Evolutionary conservation across 2,113 vertebrate genomes (phyloP).

Genomic region (Laticauda laticaudata): DNA sequence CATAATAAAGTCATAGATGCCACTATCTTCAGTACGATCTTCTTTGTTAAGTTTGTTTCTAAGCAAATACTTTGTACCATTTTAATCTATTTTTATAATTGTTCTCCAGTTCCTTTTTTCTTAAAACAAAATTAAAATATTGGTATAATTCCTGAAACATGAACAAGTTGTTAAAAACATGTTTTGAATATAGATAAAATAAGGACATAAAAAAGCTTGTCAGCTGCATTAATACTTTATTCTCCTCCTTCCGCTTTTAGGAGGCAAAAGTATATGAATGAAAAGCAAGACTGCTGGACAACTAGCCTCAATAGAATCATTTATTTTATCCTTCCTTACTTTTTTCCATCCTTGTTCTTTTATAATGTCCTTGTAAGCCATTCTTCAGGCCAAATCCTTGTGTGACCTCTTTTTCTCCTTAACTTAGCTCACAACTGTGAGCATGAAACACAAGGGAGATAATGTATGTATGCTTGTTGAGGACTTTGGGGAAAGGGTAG

Average conservation of each 20-base stretch:
- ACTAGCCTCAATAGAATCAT: not conserved
- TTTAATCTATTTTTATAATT: not conserved
- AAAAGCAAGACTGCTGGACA: not conserved
- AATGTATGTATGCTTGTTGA: not conserved
- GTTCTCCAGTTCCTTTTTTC: not conserved
- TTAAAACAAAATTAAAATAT: not conserved
- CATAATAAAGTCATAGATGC: not conserved
- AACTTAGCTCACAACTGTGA: not conserved
- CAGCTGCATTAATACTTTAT: not conserved
- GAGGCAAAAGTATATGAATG: not conserved
- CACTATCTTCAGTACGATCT: not conserved
- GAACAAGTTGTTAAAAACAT: not conserved
- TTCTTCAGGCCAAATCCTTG: not conserved
- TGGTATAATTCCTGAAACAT: not conserved
- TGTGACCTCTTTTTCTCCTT: not conserved
- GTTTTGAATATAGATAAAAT: not conserved
- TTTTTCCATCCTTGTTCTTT: not conserved
- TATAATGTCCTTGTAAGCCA: not conserved
- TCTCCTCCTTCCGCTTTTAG: not conserved
- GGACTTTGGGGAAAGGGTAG: not conserved
- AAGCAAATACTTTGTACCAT: not conserved
- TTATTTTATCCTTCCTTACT: not conserved
- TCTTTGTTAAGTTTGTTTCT: not conserved
- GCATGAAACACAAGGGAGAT: not conserved
- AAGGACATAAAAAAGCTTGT: not conserved